Percentiles rank a stretch among this genome's conserved stretches.
Evolutionary conservation across 1,140 invertebrate genomes (phyloP).

Genomic region (Drosophila yakuba): DNA sequence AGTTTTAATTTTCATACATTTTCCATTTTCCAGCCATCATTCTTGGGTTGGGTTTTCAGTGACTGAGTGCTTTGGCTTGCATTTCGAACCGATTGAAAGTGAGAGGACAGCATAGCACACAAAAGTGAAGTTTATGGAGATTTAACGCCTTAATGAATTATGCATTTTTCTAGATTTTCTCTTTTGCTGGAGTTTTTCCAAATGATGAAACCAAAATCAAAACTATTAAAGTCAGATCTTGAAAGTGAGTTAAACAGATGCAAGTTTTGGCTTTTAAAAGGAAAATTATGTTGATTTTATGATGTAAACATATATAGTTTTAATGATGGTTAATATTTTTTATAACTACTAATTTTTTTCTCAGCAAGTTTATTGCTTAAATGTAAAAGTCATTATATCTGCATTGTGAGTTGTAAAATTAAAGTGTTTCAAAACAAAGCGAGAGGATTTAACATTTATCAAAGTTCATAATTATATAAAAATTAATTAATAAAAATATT

Average conservation of each 20-base stretch:
- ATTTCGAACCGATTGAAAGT: slow-evolving; percentile 50
- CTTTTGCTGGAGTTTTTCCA: slow-evolving; percentile 24
- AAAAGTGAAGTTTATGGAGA: slow-evolving; percentile 67
- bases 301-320: background rate
- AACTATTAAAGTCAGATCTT: slow-evolving; percentile 17
- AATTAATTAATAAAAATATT: no score
- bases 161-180: slow-evolving; percentile 63
- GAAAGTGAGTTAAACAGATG: slow-evolving; percentile 49
- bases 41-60: slow-evolving; percentile 19
- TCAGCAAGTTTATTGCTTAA: background rate
- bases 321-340: slow-evolving; percentile 21
- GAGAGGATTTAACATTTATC: no score
- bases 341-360: slow-evolving; percentile 12
- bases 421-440: no score
- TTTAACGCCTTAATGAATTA: slow-evolving; percentile 67
- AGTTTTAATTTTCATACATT: slow-evolving; percentile 64
- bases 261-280: slow-evolving; percentile 16
- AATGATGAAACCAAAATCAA: slow-evolving; percentile 3
- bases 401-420: no score
- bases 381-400: no score
- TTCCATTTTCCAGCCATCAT: slow-evolving; percentile 10
- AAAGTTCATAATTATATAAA: no score
- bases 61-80: slow-evolving; percentile 16
- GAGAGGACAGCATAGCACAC: slow-evolving; percentile 50
- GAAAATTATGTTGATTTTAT: slow-evolving; percentile 18